phyloP scores from a whole-genome alignment of 2,113 vertebrate species.

The Formicarius rufipectus region DNA sequence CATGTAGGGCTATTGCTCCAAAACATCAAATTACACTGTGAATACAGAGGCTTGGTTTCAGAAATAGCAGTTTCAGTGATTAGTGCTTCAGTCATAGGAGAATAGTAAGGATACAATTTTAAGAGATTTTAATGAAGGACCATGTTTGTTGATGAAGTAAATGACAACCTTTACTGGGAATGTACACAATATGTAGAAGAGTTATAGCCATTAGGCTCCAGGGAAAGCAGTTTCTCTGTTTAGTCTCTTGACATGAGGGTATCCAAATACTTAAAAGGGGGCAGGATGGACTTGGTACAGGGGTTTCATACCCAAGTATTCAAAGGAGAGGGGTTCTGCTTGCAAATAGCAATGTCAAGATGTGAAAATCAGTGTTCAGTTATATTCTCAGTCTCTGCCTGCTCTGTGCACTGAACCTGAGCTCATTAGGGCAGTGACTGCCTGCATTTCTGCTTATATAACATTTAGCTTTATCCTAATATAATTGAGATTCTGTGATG shows the following conservation, averaged over 20 bases:
- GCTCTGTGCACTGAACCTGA: background rate
- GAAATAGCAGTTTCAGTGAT: background rate
- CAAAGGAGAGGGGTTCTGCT: background rate
- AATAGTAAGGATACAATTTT: background rate
- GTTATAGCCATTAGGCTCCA: background rate
- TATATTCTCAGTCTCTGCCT: background rate
- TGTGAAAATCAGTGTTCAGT: background rate
- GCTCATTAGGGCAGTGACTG: background rate
- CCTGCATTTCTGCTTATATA: background rate
- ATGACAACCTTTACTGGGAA: background rate
- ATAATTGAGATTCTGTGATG: background rate
- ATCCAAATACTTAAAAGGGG: background rate
- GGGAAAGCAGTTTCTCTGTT: background rate
- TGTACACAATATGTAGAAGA: background rate
- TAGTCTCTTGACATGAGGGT: background rate
- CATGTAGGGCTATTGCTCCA: background rate
- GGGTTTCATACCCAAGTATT: background rate
- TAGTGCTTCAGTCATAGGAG: background rate
- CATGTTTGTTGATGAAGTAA: background rate
- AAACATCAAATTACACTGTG: background rate
- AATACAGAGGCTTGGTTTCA: background rate
- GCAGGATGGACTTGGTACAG: background rate
- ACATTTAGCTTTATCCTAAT: background rate
- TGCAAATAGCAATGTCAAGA: background rate
- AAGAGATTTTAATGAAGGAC: background rate